Base-by-base conservation (phyloP, 2,113 vertebrate species). In the Tympanuchus pallidicinctus region DNA sequence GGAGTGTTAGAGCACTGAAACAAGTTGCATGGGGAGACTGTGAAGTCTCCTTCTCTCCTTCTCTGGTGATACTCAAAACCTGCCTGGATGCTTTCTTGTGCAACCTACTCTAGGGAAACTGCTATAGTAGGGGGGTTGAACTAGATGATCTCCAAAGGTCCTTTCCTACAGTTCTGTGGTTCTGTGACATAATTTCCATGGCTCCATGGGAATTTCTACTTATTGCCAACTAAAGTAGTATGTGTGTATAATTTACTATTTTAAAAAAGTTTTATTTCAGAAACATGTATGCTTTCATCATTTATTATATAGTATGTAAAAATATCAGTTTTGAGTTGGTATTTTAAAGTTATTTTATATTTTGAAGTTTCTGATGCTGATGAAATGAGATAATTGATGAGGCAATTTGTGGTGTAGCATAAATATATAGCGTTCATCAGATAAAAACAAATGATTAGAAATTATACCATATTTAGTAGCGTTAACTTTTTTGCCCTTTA, bases 401-500 rank as follows among this genome's bases (percentile, higher is more conserved):
- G 69, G 72, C 81, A 96, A 77, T 94, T 94, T 91, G 48, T 8
- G 6, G 38, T 86, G 43, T 38, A n/a, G 34, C 54, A 86, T 85
- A 93, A 94, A 96, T 92, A 95, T 43, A 74, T 86, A 89, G 24
- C 64, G 86, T 93, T 95, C 82, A 89, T 91, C 75, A 91, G 82
- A 73, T 78, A 89, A 92, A 88, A 96, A 95, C 80, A 11, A 17
- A 89, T 92, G 22, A 57, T 86, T 27, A 92, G 64, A 75, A 93
- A 91, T 93, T 95, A 91, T 81, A 88, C 73, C 57, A 52, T 94
- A 92, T 96, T 96, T 96, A 95, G 91, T 83, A 72, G 34, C 72
- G 81, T 96, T 96, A 96, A 93, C 89, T 91, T 94, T 96, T 91
- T 88, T 92, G 88, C 20, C 92, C 89, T 94, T 94, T 95, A 72